Evolutionary conservation across 1,140 invertebrate species (phyloP).

Genomic region (Mylabris phalerata): DNA sequence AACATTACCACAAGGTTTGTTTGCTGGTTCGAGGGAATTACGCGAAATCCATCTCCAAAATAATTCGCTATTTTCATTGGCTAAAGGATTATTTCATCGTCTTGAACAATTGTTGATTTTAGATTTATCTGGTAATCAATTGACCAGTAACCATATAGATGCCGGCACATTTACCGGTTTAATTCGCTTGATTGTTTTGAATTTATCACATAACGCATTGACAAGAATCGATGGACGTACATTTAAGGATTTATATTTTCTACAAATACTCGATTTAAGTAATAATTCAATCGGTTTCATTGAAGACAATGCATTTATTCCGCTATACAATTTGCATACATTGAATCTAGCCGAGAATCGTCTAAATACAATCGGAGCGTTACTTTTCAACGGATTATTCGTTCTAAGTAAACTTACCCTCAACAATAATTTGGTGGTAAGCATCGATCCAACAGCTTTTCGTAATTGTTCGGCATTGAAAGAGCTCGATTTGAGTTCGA

Average conservation of each 20-base stretch:
- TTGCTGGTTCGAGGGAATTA: conserved; percentile 67
- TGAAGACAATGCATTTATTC: conserved; percentile 78
- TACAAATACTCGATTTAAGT: conserved; percentile 80
- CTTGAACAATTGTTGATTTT: conserved; percentile 77
- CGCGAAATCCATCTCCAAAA: conserved; percentile 77
- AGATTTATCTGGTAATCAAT: conserved; percentile 79
- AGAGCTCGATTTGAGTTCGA: conserved; percentile 82
- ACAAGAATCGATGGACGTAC: conserved; percentile 74
- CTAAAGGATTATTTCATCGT: conserved; percentile 72
- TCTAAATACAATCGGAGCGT: conserved; percentile 69
- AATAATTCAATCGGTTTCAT: conserved; percentile 83
- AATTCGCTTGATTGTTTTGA: conserved; percentile 74
- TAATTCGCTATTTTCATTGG: conserved; percentile 71
- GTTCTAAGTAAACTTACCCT: conserved; percentile 76
- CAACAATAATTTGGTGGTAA: conserved; percentile 77
- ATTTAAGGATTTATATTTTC: conserved; percentile 79
- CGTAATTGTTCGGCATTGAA: conserved; percentile 85
- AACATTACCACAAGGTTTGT: conserved; percentile 68
- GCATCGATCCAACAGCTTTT: conserved; percentile 75
- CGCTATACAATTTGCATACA: conserved; percentile 79
- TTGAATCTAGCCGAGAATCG: conserved; percentile 80
- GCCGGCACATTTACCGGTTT: conserved; percentile 76
- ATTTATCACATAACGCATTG: conserved; percentile 76
- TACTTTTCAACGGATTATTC: conserved; percentile 77
- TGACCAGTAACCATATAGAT: conserved; percentile 75